Evolutionary conservation across 2,888 invertebrate species (phyloP).

Genomic region (Nomada fabriciana): DNA sequence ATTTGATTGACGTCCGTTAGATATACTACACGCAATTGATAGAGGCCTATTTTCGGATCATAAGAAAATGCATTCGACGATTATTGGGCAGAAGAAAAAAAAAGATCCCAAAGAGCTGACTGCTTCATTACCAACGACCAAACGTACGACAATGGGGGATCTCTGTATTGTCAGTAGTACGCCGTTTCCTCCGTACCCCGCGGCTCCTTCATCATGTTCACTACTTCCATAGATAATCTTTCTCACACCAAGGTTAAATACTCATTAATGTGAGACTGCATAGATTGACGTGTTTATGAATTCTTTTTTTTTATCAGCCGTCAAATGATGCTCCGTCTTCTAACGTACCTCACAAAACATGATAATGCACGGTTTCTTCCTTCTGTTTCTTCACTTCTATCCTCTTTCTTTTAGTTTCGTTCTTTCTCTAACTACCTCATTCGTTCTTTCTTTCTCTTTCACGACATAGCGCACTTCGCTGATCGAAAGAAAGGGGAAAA

Average conservation of each 20-base stretch:
- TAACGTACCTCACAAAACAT: slow-evolving; percentile 64
- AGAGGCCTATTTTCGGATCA: slow-evolving; percentile 22
- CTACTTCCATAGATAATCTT: slow-evolving; percentile 56
- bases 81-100: slow-evolving; percentile 26
- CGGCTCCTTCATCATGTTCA: slow-evolving; percentile 23
- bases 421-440: slow-evolving; percentile 33
- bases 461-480: slow-evolving; percentile 66
- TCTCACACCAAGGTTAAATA: slow-evolving; percentile 58
- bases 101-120: slow-evolving; percentile 49
- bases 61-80: slow-evolving; percentile 19
- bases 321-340: slow-evolving; percentile 47
- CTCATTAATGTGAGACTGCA: slow-evolving; percentile 44
- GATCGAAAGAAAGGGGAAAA: slow-evolving; percentile 82
- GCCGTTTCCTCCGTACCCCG: slow-evolving; percentile 35
- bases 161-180: slow-evolving; percentile 58
- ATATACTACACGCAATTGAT: slow-evolving; percentile 53
- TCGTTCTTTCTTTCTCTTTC: slow-evolving; percentile 57
- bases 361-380: slow-evolving; percentile 54
- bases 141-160: slow-evolving; percentile 62
- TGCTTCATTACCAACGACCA: slow-evolving; percentile 61
- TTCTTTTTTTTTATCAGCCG: slow-evolving; percentile 54
- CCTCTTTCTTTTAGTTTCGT: slow-evolving; percentile 5
- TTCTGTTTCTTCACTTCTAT: slow-evolving; percentile 34
- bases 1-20: slow-evolving; percentile 50
- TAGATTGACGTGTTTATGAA: slow-evolving; percentile 44